phyloP scores from a whole-genome alignment of 2,797 vertebrate genomes.

The Pseudotriccus pelzelni region DNA sequence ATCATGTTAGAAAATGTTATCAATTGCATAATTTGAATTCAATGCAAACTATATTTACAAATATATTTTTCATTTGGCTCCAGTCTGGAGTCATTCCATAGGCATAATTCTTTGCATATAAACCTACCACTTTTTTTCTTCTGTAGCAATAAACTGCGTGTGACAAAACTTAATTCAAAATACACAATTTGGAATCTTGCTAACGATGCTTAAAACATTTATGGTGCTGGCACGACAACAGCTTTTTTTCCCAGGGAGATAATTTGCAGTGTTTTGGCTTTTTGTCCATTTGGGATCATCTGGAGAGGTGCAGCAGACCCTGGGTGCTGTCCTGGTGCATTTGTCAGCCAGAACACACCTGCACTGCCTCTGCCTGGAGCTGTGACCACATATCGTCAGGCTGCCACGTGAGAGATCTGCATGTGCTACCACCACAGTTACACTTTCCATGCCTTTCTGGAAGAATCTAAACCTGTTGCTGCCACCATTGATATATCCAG shows the following conservation, averaged over 20 bases:
- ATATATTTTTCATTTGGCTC: background rate
- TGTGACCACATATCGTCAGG: background rate
- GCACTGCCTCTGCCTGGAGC: background rate
- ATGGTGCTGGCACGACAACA: background rate
- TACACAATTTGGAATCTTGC: background rate
- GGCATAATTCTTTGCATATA: background rate
- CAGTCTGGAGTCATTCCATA: background rate
- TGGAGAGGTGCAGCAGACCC: background rate
- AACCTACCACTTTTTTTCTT: background rate
- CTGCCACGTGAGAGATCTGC: background rate
- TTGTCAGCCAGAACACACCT: background rate
- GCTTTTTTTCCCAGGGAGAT: background rate
- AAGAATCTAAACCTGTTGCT: background rate
- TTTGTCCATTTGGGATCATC: background rate
- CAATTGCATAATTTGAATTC: background rate
- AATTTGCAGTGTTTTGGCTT: background rate
- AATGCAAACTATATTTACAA: background rate
- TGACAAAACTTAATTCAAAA: background rate
- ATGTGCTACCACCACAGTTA: too few species aligned
- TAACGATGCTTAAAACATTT: background rate
- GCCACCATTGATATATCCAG: fast-evolving
- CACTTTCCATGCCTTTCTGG: background rate
- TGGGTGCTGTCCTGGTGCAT: background rate
- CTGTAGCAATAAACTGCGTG: background rate
- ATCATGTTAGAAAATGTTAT: background rate